These are phyloP conservation scores for Apoda limacodes DNA, from an alignment of 2,888 invertebrate species.

Conservation along the genomic window DNA sequence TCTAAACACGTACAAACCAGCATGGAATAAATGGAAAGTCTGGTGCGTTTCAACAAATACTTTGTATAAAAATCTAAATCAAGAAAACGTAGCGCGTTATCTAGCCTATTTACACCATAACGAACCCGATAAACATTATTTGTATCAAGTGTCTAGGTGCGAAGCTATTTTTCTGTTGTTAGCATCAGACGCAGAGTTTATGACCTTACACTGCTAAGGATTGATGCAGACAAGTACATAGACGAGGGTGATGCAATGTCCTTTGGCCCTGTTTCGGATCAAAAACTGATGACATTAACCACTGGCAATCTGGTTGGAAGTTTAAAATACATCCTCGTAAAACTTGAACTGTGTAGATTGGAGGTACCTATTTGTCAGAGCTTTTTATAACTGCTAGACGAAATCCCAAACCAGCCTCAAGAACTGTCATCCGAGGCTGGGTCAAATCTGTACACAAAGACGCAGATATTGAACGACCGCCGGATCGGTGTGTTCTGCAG, in stretches of 20 bases:
- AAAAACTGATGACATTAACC: too few species aligned
- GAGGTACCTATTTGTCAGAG: too few species aligned
- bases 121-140: constrained; percentile 9
- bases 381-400: constrained; percentile 11
- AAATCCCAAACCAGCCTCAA: constrained; percentile 1
- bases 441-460: too few species aligned
- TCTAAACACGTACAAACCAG: too few species aligned
- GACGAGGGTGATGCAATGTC: not conserved
- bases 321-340: too few species aligned
- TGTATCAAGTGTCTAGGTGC: constrained; percentile 5
- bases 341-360: too few species aligned
- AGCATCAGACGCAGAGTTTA: constrained; percentile 6
- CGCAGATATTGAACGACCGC: constrained; percentile 9
- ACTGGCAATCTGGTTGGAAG: too few species aligned
- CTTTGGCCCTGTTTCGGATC: constrained; percentile 11
- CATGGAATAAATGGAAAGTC: constrained; percentile 8
- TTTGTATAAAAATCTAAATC: constrained; percentile 8
- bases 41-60: constrained; percentile 10
- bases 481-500: constrained; percentile 14
- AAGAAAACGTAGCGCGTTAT: constrained; percentile 12
- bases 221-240: not conserved
- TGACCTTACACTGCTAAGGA: constrained; percentile 7
- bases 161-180: constrained; percentile 3
- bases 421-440: too few species aligned
- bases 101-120: too few species aligned